Percentiles rank a stretch among this genome's conserved stretches.
phyloP scores from a whole-genome alignment of 2,113 vertebrate genomes.

The Mesitornis unicolor region DNA sequence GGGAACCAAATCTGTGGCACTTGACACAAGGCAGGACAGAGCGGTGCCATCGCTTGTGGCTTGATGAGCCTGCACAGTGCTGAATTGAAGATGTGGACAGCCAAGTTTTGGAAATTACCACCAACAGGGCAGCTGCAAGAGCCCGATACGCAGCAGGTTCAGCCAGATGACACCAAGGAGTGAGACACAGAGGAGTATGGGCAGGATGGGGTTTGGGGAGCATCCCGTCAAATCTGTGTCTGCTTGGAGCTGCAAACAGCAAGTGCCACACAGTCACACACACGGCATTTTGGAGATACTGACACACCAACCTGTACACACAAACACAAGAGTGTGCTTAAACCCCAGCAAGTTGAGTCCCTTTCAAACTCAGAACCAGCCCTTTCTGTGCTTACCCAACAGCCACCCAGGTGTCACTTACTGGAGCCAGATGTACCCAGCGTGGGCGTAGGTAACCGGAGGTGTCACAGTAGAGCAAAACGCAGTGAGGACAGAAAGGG shows the following conservation, averaged over 20 bases:
- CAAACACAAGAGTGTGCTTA: background rate
- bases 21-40: background rate
- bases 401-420: background rate
- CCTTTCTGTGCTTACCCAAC: background rate
- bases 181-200: background rate
- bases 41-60: background rate
- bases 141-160: background rate
- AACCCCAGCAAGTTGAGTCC: background rate
- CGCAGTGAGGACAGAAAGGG: accelerated
- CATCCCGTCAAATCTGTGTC: background rate
- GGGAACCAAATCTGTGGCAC: background rate
- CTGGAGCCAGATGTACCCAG: accelerated
- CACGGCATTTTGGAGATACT: background rate
- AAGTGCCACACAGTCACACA: background rate
- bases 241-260: background rate
- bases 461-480: background rate
- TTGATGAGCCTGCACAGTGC: background rate
- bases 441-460: accelerated
- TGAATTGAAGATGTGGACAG: accelerated
- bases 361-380: background rate
- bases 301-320: accelerated
- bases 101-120: background rate
- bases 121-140: background rate
- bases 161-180: background rate
- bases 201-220: background rate